These are phyloP conservation scores for Actinemys pallida DNA, from an alignment of 2,113 vertebrate species.

Conservation along the genomic window DNA sequence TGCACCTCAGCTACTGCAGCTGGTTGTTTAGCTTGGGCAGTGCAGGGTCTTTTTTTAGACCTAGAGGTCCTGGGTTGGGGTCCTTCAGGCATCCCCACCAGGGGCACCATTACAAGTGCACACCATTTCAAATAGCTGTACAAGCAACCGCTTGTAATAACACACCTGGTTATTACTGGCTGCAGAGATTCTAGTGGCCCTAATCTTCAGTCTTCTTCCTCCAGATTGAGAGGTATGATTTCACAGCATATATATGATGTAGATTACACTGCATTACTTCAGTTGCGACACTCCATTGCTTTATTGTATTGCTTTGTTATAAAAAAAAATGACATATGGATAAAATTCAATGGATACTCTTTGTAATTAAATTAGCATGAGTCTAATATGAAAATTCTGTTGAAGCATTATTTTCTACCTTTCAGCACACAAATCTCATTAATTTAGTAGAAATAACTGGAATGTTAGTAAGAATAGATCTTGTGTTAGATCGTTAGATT, in stretches of 20 bases:
- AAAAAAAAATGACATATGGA: neutral
- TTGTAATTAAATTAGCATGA: neutral
- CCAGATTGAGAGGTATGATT: neutral
- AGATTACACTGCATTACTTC: neutral
- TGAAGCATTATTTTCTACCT: neutral
- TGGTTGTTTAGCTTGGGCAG: neutral
- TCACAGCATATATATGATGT: neutral
- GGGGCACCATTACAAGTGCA: neutral
- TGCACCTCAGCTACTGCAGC: neutral
- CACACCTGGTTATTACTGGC: neutral
- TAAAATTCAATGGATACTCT: neutral
- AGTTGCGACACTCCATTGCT: neutral
- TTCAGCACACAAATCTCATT: neutral
- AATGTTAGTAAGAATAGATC: neutral
- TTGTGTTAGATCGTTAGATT: neutral
- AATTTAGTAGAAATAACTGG: neutral
- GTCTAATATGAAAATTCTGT: neutral
- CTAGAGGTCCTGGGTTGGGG: neutral
- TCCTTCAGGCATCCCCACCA: neutral
- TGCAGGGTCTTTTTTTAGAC: neutral
- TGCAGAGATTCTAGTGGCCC: neutral
- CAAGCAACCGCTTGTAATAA: neutral
- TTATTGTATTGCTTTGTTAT: neutral
- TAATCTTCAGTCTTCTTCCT: neutral
- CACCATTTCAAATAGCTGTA: neutral